Evolutionary conservation across 2,888 invertebrate genomes (phyloP).

Genomic region (Bombyx huttoni): DNA sequence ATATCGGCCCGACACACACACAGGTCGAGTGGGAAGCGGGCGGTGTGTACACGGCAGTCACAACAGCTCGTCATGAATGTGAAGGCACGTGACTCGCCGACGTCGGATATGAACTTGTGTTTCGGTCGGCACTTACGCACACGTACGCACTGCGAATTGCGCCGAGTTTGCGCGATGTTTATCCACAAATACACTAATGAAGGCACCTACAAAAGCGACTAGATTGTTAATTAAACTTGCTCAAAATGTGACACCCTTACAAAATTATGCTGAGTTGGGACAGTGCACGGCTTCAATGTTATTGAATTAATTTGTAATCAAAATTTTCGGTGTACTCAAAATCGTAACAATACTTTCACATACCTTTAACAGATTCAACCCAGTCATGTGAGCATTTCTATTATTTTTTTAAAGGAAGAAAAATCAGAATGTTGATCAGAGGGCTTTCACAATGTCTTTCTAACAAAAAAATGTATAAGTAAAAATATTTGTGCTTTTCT

Average conservation of each 20-base stretch:
- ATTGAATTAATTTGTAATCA: slow-evolving; percentile 71
- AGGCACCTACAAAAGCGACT: slow-evolving; percentile 71
- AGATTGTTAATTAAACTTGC: slow-evolving; percentile 73
- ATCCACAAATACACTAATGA: slow-evolving; percentile 72
- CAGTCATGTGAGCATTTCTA: not conserved
- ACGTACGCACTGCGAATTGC: slow-evolving; percentile 33
- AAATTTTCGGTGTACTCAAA: slow-evolving; percentile 60
- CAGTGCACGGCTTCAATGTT: slow-evolving; percentile 66
- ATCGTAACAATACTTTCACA: slow-evolving; percentile 47
- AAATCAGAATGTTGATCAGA: no score
- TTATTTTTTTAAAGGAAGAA: not conserved
- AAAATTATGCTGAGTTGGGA: slow-evolving; percentile 58
- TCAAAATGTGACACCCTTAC: slow-evolving; percentile 72
- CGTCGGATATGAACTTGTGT: slow-evolving; percentile 11
- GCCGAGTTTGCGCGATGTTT: slow-evolving; percentile 60
- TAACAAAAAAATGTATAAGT: no score
- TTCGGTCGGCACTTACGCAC: slow-evolving; percentile 32
- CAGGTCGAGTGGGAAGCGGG: slow-evolving; percentile 14
- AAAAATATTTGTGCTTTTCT: not conserved
- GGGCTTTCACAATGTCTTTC: no score
- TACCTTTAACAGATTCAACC: slow-evolving; percentile 7
- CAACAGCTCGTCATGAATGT: slow-evolving; percentile 22
- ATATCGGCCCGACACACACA: slow-evolving; percentile 29
- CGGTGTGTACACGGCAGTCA: slow-evolving; percentile 17
- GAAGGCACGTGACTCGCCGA: slow-evolving; percentile 29